A percentile compares a stretch with the other conserved stretches of the same genome.
These are phyloP conservation scores for Esperia sulphurella DNA, from an alignment of 2,888 invertebrate species.

Conservation along the genomic window DNA sequence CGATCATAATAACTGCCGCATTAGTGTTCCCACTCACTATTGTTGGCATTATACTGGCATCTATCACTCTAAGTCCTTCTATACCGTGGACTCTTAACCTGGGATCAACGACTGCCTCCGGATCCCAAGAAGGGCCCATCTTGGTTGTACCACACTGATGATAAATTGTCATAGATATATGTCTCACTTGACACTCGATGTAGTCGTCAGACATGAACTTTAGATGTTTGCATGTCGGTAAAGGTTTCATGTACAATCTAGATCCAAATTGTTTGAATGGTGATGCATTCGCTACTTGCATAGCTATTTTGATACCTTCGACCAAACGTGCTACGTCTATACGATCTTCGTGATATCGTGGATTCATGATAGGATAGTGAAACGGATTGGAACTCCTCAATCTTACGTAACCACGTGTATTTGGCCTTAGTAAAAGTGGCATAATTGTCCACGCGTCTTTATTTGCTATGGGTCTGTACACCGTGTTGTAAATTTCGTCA, in stretches of 20 bases:
- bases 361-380: conserved; percentile 92
- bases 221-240: conserved; percentile 88
- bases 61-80: conserved; percentile 88
- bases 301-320: conserved; percentile 89
- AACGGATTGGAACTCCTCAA: conserved; percentile 90
- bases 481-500: conserved; percentile 88
- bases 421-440: conserved; percentile 89
- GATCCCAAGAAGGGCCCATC: conserved; percentile 91
- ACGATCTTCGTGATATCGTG: conserved; percentile 93
- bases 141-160: conserved; percentile 94
- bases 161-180: conserved; percentile 93
- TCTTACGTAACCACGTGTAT: conserved; percentile 87
- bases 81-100: conserved; percentile 88
- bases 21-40: conserved; percentile 94
- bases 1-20: conserved; percentile 95
- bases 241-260: conserved; percentile 84
- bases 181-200: conserved; percentile 91
- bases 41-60: conserved; percentile 93
- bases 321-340: conserved; percentile 88
- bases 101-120: conserved; percentile 90
- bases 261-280: conserved; percentile 91
- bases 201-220: conserved; percentile 89
- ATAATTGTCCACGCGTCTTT: conserved; percentile 91
- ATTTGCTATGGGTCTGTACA: conserved; percentile 89
- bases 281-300: conserved; percentile 85